Conservation (phyloP, 2,888 invertebrate species). For the Odontocolon sp. region DNA sequence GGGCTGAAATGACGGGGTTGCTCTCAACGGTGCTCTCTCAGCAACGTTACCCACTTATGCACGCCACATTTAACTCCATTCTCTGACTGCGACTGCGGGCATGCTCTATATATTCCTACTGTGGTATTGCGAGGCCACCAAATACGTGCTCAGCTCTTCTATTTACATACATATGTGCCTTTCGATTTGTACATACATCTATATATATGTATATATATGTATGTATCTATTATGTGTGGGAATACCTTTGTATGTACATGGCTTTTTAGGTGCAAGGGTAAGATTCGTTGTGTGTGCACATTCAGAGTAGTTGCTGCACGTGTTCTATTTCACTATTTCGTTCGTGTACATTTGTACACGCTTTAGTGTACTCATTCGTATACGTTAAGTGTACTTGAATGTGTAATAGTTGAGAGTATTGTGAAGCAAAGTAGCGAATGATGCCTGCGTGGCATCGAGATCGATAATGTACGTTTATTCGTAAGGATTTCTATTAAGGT, state of each 20-base stretch:
- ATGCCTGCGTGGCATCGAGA: conserved; percentile 22
- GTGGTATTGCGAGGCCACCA: conserved; percentile 23
- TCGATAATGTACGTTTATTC: conserved; percentile 33
- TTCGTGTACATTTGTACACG: background rate
- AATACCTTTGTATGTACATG: no score
- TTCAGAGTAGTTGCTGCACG: conserved; percentile 10
- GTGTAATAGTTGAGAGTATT: background rate
- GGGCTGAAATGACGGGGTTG: conserved; percentile 65
- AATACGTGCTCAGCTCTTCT: conserved; percentile 42
- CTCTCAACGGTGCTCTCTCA: conserved; percentile 57
- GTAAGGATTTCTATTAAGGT: background rate
- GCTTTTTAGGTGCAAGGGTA: no score
- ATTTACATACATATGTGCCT: conserved; percentile 3
- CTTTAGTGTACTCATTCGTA: conserved; percentile 4
- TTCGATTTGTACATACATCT: background rate
- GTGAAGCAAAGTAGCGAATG: conserved; percentile 5
- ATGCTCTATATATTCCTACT: background rate
- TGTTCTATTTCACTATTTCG: background rate
- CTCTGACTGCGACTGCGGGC: conserved; percentile 57
- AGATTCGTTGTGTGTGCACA: background rate
- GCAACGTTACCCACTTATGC: conserved; percentile 73
- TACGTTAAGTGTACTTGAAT: conserved; percentile 29
- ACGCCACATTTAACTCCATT: conserved; percentile 74
- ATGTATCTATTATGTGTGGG: background rate
- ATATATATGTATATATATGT: background rate